Evolutionary conservation across 1,140 invertebrate genomes (phyloP).

Genomic region (Procambarus virginalis): DNA sequence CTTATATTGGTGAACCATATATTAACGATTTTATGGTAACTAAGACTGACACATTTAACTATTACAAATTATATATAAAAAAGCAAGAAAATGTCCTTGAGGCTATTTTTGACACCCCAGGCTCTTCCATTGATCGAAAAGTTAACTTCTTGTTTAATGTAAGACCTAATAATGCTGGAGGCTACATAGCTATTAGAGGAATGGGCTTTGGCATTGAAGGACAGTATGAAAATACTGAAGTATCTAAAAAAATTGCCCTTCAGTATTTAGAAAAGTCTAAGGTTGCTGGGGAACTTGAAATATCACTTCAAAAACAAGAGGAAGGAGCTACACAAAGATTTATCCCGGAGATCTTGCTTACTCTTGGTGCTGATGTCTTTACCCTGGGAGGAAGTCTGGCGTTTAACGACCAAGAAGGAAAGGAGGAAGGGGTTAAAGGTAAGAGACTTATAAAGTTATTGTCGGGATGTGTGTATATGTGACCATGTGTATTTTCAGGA

Average conservation of each 20-base stretch:
- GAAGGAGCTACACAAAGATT: neutral
- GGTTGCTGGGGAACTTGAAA: conserved; percentile 23
- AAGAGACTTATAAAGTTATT: neutral
- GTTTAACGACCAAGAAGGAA: conserved; percentile 1
- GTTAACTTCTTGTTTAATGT: conserved; percentile 42
- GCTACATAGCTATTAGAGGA: conserved; percentile 27
- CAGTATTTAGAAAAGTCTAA: conserved; percentile 10
- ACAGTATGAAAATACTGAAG: conserved; percentile 30
- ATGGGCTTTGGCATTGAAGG: conserved; percentile 32
- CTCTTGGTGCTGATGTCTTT: conserved; percentile 5
- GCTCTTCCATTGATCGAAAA: conserved; percentile 40
- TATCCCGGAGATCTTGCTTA: conserved; percentile 18
- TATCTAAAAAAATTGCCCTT: conserved; percentile 6
- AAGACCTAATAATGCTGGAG: conserved; percentile 16
- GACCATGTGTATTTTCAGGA: no score
- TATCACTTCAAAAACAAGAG: conserved; percentile 28
- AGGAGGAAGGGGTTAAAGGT: conserved; percentile 24
- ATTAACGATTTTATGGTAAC: conserved; percentile 17
- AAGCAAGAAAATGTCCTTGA: conserved; percentile 30
- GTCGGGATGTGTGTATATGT: no score
- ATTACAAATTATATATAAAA: conserved; percentile 42
- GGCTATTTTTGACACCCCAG: conserved; percentile 43
- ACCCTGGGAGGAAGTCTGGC: conserved; percentile 12
- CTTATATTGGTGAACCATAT: conserved; percentile 17
- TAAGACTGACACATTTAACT: conserved; percentile 45